Evolutionary conservation across 2,797 vertebrate species (phyloP).

Genomic region (Malacoraja senta): DNA sequence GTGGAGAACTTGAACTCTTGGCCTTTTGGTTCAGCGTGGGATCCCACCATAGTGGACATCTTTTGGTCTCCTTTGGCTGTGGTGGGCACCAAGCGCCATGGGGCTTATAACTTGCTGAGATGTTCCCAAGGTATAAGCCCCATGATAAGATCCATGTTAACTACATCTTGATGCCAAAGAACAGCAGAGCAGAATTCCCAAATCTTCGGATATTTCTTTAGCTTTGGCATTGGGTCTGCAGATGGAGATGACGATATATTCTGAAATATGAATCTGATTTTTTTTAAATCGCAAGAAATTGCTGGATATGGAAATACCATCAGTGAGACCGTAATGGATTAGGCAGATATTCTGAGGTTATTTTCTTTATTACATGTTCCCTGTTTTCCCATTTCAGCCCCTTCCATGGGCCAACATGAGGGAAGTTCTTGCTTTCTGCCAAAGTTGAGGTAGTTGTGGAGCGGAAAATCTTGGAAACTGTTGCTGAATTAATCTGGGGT

Average conservation of each 20-base stretch:
- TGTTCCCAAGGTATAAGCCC: no score
- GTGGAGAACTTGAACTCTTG: not conserved
- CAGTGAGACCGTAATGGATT: not conserved
- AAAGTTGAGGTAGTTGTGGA: not conserved
- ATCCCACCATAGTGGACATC: not conserved
- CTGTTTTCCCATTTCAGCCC: not conserved
- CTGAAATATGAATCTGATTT: no score
- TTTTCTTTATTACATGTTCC: not conserved
- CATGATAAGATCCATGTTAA: not conserved
- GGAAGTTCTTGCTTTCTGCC: not conserved
- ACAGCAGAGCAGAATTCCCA: not conserved
- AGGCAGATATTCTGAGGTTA: not conserved
- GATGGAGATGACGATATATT: not conserved
- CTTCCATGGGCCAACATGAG: not conserved
- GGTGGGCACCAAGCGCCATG: not conserved
- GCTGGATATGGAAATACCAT: no score
- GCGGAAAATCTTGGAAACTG: not conserved
- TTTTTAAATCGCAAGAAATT: not conserved
- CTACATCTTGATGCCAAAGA: no score
- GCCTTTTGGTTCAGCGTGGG: not conserved
- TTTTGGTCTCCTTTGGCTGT: not conserved
- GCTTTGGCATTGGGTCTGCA: not conserved
- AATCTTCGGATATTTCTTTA: not conserved
- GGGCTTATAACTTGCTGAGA: not conserved
- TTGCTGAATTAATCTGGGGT: not conserved